Evolutionary conservation across 2,797 vertebrate species (phyloP), one percentile per base, ranked within the genome.

Genomic region (Premnoplex brunnescens): DNA sequence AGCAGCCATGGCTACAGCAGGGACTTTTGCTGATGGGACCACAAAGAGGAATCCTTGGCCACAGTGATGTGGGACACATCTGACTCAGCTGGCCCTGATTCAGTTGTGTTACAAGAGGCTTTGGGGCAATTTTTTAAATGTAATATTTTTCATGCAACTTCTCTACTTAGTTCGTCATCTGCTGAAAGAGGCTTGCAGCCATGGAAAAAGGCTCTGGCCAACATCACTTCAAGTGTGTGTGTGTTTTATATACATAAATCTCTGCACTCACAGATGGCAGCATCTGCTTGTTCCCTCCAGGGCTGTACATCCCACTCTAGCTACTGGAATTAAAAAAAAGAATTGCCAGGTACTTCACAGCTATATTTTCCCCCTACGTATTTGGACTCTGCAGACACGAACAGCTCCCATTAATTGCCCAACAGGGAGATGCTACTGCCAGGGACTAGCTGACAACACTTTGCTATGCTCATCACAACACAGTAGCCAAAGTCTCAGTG

Each of bases 341-440:
- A 88, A 74, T 14, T 0, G 30, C 55, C 93, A 93, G 88, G 94
- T 94, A 80, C 58, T 93, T 85, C 64, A 62, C 0, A 14, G 76
- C 72, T 91, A 34, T 76, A 67, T 69, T 87, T 63, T 17, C 26
- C 37, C 62, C 17, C 5, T 12, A 34, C 0, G 0, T 67, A 68
- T 87, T 79, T 96, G 93, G 93, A 64, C 91, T 88, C 88, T n/a
- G 54, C 80, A 96, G 90, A 85, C 32, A 17, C 4, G 64, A 88
- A 83, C 77, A 66, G 67, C 46, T 95, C 86, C 83, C 66, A 91
- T 72, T 96, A 97, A 94, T 95, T 95, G 91, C 83, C 74, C 94
- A 96, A 68, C 39, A 74, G 95, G 88, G 96, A 95, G 56, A 77
- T 82, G 91, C 46, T 89, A 18, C 75, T 95, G 93, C 74, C 96